Conservation (phyloP, 2,797 vertebrate species). For the Rhinatrema bivittatum region DNA sequence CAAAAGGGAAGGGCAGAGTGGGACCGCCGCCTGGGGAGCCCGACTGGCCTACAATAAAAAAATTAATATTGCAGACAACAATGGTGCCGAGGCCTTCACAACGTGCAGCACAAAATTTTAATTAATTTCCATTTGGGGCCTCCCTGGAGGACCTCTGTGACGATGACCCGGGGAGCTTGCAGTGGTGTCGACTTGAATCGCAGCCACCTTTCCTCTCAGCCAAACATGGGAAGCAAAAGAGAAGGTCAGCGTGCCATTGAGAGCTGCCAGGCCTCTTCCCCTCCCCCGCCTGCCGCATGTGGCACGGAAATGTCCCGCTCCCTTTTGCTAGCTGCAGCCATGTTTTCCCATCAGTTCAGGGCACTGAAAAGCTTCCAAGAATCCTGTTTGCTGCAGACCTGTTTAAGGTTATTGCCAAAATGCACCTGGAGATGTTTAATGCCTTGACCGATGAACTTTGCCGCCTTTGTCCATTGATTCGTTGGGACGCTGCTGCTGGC, state of each 20-base stretch:
- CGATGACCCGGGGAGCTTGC: slow-evolving; percentile 65
- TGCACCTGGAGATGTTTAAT: too few relatives aligned
- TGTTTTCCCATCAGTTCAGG: too few relatives aligned
- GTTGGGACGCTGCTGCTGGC: slow-evolving; percentile 58
- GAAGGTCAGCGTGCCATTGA: slow-evolving; percentile 54
- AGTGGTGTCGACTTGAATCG: slow-evolving; percentile 68
- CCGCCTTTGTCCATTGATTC: slow-evolving; percentile 70
- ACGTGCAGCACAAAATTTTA: slow-evolving; percentile 87
- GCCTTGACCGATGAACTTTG: too few relatives aligned
- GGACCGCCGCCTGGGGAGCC: slow-evolving; percentile 70
- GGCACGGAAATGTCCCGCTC: too few relatives aligned
- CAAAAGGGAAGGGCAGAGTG: slow-evolving; percentile 78
- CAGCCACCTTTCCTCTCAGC: slow-evolving; percentile 62
- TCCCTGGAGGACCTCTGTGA: slow-evolving; percentile 69
- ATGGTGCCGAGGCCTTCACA: slow-evolving; percentile 80
- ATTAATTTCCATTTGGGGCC: slow-evolving; percentile 95
- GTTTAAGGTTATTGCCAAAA: slow-evolving; percentile 64
- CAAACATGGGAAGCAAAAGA: slow-evolving; percentile 56
- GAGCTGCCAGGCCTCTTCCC: slow-evolving; percentile 59
- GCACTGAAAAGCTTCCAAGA: slow-evolving; percentile 44
- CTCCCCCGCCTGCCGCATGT: too few relatives aligned
- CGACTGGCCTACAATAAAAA: slow-evolving; percentile 78
- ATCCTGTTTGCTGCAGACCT: slow-evolving; percentile 46
- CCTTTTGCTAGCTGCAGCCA: too few relatives aligned
- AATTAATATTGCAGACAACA: slow-evolving; percentile 85